phyloP scores from a whole-genome alignment of 1,140 invertebrate species.

The Bilobella aurantiaca region DNA sequence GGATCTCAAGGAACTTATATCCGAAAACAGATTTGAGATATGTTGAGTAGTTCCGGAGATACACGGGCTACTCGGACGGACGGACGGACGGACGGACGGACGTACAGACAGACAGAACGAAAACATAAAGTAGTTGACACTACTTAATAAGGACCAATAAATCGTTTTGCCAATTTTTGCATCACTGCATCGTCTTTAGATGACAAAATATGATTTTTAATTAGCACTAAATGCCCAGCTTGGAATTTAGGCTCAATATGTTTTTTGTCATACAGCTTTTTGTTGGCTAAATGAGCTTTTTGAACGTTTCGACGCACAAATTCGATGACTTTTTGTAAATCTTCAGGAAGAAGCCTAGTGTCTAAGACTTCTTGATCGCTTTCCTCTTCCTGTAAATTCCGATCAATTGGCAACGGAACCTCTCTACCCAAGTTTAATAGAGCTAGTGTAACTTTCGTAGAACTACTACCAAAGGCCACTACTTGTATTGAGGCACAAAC shows the following conservation, averaged over 20 bases:
- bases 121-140: no score
- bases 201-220: not conserved
- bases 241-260: not conserved
- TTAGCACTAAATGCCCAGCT: not conserved
- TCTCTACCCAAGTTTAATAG: constrained; percentile 40
- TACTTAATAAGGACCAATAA: no score
- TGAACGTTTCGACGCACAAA: not conserved
- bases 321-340: not conserved
- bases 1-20: no score
- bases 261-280: not conserved
- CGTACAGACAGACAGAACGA: no score
- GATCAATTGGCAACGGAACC: constrained; percentile 21
- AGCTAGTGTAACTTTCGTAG: constrained; percentile 38
- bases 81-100: no score
- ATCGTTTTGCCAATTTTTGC: not conserved
- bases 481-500: no score
- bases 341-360: not conserved
- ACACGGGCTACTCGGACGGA: no score
- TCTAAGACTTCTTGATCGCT: not conserved
- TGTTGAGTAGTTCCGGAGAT: no score
- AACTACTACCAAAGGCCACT: no score
- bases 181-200: not conserved
- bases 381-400: constrained; percentile 9
- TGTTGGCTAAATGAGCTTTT: not conserved
- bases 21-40: no score